Evolutionary conservation across 1,140 invertebrate species (phyloP), one percentile per base, ranked within the genome.

Genomic region (Akabosia matsudoensis): DNA sequence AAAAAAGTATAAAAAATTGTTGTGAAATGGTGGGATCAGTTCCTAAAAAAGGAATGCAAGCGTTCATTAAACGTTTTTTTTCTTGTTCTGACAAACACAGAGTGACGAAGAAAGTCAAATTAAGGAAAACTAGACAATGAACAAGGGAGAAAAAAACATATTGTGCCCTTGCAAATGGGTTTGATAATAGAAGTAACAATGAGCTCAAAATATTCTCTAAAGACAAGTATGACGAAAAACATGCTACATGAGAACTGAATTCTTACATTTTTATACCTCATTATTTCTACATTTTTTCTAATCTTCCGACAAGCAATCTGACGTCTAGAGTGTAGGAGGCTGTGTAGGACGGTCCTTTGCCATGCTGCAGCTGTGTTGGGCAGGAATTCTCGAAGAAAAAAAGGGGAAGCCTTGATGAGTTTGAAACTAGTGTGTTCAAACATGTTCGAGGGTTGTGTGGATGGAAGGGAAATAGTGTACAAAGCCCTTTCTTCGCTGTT

Each of bases 61-160:
- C 54, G 54, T 56, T 56, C 54, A 56, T 56, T 56, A 56, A 56
- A 56, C 7, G n/a, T 22, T 56, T 24, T n/a, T n/a, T n/a, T n/a
- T n/a, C n/a, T n/a, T n/a, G n/a, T n/a, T 56, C 54, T 56, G 54
- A 56, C 54, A 56, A 56, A 56, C 54, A 3, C 54, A 56, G 54
- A 22, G 54, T 56, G 54, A 56, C 22, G 54, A 56, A 56, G 54
- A 56, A 56, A 56, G 54, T 56, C 54, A 56, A 56, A 56, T 56
- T 56, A 56, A 4, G 54, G 24, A 16, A 22, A n/a, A 56, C 7
- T 56, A 56, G 10, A 56, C 10, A 56, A 56, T 56, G 54, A 56
- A 56, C 54, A 56, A n/a, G 37, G 24, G 24, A 13, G 54, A 16
- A 45, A 45, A 56, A 22, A 56, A 56, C 54, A 45, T 24, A 22